A percentile compares a stretch with the other conserved stretches of the same genome.
These are phyloP conservation scores for Eristalis pertinax DNA, from an alignment of 2,888 invertebrate species.

Conservation along the genomic window DNA sequence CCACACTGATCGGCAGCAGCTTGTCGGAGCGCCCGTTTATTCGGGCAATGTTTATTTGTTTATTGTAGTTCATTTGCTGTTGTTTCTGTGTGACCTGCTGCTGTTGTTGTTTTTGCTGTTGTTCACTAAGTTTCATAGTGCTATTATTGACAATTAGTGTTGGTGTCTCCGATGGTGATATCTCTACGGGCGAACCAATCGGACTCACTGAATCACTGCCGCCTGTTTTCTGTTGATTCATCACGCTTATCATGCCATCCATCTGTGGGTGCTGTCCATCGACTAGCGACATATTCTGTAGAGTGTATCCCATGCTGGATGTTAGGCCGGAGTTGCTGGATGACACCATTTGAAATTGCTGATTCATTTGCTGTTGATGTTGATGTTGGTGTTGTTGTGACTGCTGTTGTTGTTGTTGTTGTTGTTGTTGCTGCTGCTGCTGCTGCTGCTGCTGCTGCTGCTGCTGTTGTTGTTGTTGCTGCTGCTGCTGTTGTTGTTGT, in stretches of 20 bases:
- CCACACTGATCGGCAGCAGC: constrained; percentile 74
- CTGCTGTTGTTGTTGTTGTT: constrained; percentile 69
- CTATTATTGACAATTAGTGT: constrained; percentile 75
- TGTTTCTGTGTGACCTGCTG: constrained; percentile 65
- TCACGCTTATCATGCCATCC: constrained; percentile 74
- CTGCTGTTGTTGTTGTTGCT: constrained; percentile 77
- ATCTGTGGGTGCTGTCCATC: constrained; percentile 73
- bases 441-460: constrained; percentile 76
- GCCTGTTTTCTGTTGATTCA: constrained; percentile 78
- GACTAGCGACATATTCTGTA: constrained; percentile 79
- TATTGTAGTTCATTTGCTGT: constrained; percentile 77
- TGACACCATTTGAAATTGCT: constrained; percentile 76
- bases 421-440: constrained; percentile 75
- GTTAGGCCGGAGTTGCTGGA: constrained; percentile 76
- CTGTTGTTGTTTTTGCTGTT: constrained; percentile 73
- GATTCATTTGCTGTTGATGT: constrained; percentile 76
- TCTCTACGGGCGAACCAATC: constrained; percentile 80
- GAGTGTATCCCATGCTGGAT: constrained; percentile 75
- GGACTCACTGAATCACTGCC: constrained; percentile 81
- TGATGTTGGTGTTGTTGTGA: constrained; percentile 74
- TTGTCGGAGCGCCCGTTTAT: constrained; percentile 79
- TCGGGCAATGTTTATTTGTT: constrained; percentile 78
- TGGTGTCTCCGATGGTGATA: constrained; percentile 81
- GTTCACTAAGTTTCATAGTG: constrained; percentile 50
- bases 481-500: constrained; percentile 68